Conservation (phyloP, 2,113 vertebrate species). For the Chaetorhynchus papuensis region DNA sequence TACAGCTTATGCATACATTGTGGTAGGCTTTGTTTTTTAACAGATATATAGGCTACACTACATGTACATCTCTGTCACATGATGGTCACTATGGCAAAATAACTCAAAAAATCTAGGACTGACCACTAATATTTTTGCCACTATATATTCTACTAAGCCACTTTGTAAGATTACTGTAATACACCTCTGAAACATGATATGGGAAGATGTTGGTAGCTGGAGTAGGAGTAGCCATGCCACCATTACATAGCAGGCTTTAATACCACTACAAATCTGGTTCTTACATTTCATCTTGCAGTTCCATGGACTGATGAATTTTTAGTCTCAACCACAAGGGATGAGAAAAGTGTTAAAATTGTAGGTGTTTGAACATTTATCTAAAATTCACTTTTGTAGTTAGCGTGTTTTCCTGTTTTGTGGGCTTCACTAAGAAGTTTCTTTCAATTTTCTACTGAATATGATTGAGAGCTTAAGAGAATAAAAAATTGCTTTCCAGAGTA, state of each 20-base stretch:
- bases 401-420: background rate
- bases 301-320: background rate
- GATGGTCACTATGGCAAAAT: background rate
- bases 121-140: background rate
- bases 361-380: background rate
- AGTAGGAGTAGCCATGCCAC: background rate
- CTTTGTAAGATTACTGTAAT: background rate
- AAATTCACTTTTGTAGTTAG: background rate
- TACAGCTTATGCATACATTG: background rate
- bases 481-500: background rate
- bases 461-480: background rate
- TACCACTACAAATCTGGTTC: background rate
- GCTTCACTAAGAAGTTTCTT: background rate
- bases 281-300: background rate
- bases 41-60: background rate
- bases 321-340: background rate
- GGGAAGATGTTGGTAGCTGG: background rate
- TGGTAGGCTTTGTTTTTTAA: background rate
- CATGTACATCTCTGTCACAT: background rate
- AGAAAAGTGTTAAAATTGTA: background rate
- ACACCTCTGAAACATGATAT: background rate
- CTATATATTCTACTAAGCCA: background rate
- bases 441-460: background rate
- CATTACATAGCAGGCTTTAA: background rate
- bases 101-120: background rate